Evolutionary conservation across 2,797 vertebrate genomes (phyloP).

Genomic region (Sciurus vulgaris): DNA sequence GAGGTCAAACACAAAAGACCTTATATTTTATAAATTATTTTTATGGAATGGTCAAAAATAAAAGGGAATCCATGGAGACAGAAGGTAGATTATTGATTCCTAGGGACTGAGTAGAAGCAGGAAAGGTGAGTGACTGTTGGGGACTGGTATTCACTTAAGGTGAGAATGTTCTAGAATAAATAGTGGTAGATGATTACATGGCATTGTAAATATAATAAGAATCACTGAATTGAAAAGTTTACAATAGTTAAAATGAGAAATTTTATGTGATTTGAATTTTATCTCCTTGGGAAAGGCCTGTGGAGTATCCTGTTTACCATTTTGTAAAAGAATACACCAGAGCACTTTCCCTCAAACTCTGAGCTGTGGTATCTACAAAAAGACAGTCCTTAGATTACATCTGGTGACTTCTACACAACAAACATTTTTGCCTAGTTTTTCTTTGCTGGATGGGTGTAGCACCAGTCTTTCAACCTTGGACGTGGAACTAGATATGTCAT

Average conservation of each 20-base stretch:
- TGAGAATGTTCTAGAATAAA: neutral
- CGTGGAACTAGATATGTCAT: neutral
- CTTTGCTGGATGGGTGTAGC: rapidly evolving
- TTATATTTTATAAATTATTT: neutral
- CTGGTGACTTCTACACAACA: neutral
- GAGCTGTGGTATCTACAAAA: neutral
- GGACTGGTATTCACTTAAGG: neutral
- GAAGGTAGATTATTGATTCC: neutral
- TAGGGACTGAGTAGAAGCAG: neutral
- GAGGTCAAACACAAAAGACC: neutral
- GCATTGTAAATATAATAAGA: neutral
- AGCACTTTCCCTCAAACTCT: rapidly evolving
- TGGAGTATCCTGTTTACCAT: neutral
- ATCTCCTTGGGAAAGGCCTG: neutral
- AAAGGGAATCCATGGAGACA: neutral
- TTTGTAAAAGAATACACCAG: neutral
- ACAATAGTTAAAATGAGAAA: neutral
- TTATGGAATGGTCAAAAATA: neutral
- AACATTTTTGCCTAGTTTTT: neutral
- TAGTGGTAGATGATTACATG: neutral
- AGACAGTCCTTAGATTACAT: neutral
- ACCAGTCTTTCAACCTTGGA: neutral
- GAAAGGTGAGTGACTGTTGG: neutral
- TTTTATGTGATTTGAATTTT: neutral
- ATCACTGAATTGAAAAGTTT: neutral